phyloP scores from a whole-genome alignment of 2,888 invertebrate genomes.

The Hofmannophila pseudospretella region DNA sequence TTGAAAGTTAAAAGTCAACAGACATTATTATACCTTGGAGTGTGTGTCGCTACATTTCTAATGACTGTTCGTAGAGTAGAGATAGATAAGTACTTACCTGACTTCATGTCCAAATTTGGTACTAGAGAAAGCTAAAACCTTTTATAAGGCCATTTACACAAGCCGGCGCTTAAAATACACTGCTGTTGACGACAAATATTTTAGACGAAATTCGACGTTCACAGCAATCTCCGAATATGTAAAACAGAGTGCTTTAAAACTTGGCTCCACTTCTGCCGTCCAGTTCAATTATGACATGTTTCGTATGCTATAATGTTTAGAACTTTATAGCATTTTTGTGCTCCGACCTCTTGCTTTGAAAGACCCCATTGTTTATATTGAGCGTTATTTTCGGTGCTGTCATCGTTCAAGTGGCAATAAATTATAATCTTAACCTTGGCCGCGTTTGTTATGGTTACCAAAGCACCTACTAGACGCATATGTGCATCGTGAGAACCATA shows the following conservation, averaged over 20 bases:
- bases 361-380: conserved; percentile 56
- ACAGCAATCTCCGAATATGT: conserved; percentile 11
- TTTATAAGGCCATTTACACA: conserved; percentile 7
- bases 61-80: conserved; percentile 33
- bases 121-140: conserved; percentile 6
- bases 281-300: conserved; percentile 27
- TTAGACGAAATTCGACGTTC: conserved; percentile 5
- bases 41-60: conserved; percentile 51
- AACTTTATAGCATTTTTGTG: conserved; percentile 20
- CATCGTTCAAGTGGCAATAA: conserved; percentile 66
- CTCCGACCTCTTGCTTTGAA: conserved; percentile 22
- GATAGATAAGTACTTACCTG: too few relatives aligned
- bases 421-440: conserved; percentile 72
- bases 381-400: conserved; percentile 51
- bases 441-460: conserved; percentile 65
- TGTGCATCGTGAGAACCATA: conserved; percentile 65
- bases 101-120: conserved; percentile 13
- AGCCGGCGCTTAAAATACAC: not conserved
- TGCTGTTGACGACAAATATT: not conserved
- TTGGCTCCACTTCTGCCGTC: conserved; percentile 30
- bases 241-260: conserved; percentile 26
- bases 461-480: conserved; percentile 46
- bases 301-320: conserved; percentile 19
- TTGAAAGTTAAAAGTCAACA: conserved; percentile 68
- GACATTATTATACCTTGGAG: conserved; percentile 54